Evolutionary conservation across 2,797 vertebrate species (phyloP).

Genomic region (Euphonia xanthogaster): DNA sequence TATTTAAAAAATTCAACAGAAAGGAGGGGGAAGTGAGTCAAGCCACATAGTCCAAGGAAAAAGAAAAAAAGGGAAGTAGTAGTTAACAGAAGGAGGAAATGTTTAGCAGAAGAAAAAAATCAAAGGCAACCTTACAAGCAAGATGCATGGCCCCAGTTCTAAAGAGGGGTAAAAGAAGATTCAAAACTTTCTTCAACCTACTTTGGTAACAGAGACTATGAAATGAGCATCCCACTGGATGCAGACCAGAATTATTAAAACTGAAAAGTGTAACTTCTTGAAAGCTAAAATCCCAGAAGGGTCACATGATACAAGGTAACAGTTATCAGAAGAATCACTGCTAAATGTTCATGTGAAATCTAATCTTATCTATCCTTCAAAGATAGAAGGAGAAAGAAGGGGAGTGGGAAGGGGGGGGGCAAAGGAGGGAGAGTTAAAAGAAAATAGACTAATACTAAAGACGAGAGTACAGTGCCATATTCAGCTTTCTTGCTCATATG

Average conservation of each 20-base stretch:
- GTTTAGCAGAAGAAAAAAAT: background rate
- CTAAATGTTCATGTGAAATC: background rate
- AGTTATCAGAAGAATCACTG: background rate
- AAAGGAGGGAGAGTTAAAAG: background rate
- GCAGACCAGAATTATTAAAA: background rate
- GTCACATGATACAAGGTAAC: background rate
- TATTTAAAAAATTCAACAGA: background rate
- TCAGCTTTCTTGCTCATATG: background rate
- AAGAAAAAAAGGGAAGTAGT: background rate
- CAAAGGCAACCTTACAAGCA: background rate
- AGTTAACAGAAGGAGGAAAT: background rate
- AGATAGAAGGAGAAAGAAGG: background rate
- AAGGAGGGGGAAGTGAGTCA: background rate
- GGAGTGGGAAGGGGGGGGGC: accelerated
- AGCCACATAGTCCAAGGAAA: background rate
- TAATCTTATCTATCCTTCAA: background rate
- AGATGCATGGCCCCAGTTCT: background rate
- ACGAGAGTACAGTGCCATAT: background rate
- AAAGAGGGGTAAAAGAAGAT: background rate
- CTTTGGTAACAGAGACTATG: background rate
- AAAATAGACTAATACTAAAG: background rate
- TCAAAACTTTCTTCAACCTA: background rate
- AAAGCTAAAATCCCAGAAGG: background rate
- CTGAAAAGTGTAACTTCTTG: background rate
- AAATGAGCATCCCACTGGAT: background rate